Evolutionary conservation across 2,888 invertebrate genomes (phyloP).

Genomic region (Loripinus fragilis): DNA sequence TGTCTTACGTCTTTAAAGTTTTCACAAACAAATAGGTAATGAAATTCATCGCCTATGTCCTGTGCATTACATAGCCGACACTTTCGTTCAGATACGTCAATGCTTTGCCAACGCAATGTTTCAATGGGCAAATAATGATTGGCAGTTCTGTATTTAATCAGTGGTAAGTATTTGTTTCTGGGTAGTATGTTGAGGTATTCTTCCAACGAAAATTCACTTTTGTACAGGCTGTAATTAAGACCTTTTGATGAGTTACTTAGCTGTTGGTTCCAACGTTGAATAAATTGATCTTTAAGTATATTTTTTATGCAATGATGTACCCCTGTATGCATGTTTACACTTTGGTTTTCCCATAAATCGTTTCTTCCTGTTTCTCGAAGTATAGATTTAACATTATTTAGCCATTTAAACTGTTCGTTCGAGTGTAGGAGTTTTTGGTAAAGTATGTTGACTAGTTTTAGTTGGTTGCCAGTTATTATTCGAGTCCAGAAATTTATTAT

Average conservation of each 20-base stretch:
- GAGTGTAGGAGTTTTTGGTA: neutral
- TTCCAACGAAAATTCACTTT: neutral
- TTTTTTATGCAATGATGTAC: neutral
- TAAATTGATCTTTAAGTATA: neutral
- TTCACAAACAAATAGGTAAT: conserved; percentile 28
- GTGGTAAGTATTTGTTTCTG: neutral
- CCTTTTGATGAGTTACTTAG: neutral
- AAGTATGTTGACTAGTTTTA: neutral
- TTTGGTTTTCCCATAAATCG: neutral
- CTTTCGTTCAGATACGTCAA: conserved; percentile 20
- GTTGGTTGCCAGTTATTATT: neutral
- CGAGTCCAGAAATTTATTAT: too few relatives aligned
- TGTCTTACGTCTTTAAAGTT: conserved; percentile 12
- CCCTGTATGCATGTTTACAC: too few relatives aligned
- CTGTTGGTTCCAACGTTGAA: neutral
- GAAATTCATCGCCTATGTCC: conserved; percentile 22
- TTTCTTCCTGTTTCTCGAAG: neutral
- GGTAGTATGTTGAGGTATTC: neutral
- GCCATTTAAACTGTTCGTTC: neutral
- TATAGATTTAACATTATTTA: neutral
- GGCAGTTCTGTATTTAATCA: conserved; percentile 20
- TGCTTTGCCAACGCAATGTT: conserved; percentile 16
- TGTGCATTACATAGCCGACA: conserved; percentile 22
- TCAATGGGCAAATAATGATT: conserved; percentile 31
- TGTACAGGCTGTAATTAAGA: neutral